A percentile compares a stretch with the other conserved stretches of the same genome.
Evolutionary conservation across 2,113 vertebrate species (phyloP).

Genomic region (Orthonyx spaldingii): DNA sequence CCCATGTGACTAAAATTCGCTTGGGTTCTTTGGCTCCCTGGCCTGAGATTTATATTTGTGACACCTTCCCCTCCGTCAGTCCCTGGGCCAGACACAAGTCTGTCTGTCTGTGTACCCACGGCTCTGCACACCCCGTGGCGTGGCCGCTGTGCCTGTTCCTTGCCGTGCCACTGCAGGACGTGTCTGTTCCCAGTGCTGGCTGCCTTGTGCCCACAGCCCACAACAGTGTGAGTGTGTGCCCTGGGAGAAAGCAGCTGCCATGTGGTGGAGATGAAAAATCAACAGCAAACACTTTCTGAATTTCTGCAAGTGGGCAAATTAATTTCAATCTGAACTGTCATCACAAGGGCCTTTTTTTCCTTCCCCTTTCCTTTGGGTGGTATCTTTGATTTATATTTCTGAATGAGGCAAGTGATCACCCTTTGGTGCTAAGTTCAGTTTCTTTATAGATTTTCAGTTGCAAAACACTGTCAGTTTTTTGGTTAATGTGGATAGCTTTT

Average conservation of each 20-base stretch:
- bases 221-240: not conserved
- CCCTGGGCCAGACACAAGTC: slow-evolving; percentile 31
- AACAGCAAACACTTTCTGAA: slow-evolving; percentile 44
- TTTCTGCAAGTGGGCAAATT: slow-evolving; percentile 58
- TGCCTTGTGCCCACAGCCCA: not conserved
- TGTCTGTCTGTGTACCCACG: not conserved
- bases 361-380: slow-evolving; percentile 37
- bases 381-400: slow-evolving; percentile 46
- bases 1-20: slow-evolving; percentile 29
- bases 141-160: not conserved
- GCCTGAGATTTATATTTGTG: slow-evolving; percentile 51
- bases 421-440: not conserved
- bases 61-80: slow-evolving; percentile 44
- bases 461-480: not conserved
- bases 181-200: not conserved
- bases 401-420: not conserved
- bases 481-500: not conserved
- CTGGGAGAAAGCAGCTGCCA: slow-evolving; percentile 29
- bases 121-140: not conserved
- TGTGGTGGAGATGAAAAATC: slow-evolving; percentile 31
- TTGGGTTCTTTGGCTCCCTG: slow-evolving; percentile 27
- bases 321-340: slow-evolving; percentile 59
- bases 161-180: not conserved
- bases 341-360: slow-evolving; percentile 1
- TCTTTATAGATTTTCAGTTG: not conserved